phyloP scores from a whole-genome alignment of 2,113 vertebrate species.

The Origma solitaria region DNA sequence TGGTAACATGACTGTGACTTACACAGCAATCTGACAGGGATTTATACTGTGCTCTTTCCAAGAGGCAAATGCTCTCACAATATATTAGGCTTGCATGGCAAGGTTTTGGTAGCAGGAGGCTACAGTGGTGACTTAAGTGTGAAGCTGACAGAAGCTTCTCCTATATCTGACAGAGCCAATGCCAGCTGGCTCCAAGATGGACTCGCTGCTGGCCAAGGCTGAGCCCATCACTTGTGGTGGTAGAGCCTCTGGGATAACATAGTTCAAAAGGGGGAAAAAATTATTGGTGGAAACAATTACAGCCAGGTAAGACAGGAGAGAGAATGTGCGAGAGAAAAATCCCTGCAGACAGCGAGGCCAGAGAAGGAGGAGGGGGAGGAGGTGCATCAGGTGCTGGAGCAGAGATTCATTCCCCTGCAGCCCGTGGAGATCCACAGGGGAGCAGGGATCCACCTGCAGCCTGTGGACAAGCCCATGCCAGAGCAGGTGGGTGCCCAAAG shows the following conservation, averaged over 20 bases:
- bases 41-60: background rate
- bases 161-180: background rate
- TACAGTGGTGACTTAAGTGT: background rate
- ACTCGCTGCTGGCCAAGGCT: background rate
- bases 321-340: background rate
- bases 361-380: background rate
- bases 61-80: background rate
- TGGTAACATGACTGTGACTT: background rate
- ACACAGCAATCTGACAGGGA: background rate
- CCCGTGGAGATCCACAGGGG: no score
- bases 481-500: background rate
- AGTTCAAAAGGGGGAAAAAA: background rate
- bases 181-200: background rate
- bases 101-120: background rate
- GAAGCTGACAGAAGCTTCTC: background rate
- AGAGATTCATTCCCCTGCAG: background rate
- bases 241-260: no score
- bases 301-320: background rate
- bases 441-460: no score
- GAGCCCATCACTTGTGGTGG: background rate
- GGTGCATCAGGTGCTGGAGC: rapidly evolving
- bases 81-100: background rate
- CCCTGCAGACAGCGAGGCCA: background rate
- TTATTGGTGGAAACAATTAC: background rate
- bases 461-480: background rate